Evolutionary conservation across 2,888 invertebrate species (phyloP), one percentile per base, ranked within the genome.

Genomic region (Unio delphinus): DNA sequence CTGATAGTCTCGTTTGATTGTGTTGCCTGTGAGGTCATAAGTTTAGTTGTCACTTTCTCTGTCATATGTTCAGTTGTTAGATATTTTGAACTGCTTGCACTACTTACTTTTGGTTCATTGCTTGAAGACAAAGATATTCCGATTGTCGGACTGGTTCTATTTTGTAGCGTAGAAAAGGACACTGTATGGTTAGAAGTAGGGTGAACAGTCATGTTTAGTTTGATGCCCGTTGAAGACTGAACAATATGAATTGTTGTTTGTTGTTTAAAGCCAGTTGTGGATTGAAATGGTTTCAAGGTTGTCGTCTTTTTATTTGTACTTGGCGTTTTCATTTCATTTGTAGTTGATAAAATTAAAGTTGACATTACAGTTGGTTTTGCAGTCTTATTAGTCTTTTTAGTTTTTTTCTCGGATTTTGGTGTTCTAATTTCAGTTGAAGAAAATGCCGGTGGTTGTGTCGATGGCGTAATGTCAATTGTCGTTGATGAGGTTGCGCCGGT

Each of bases 371-470:
- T 56, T 30, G 67, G 30, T 23, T 5, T 11, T 45, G 45, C 15
- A 23, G 34, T 54, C 7, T 18, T 45, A 61, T 20, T 2, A 0
- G 20, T n/a, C 61, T 28, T 55, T 56, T 67, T 30, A 30, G 17
- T 28, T 26, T 23, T 26, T 26, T 8, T 28, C 30, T 20, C 15
- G 30, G 69, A 11, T 61, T 60, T 60, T 55, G 66, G 57, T 55
- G 63, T 57, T 63, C 23, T 54, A 17, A 26, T 67, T 20, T 59
- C n/a, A 18, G 2, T 61, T 65, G 54, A 59, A n/a, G 45, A 11
- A 26, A 61, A 54, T 55, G 57, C 18, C 18, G 58, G 4, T 55
- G 67, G 34, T 56, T 64, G 68, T 61, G 64, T 71, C 34, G 68
- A 58, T 3, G 28, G 20, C 23, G 18, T 56, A 55, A 57, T 64